A percentile compares a stretch with the other conserved stretches of the same genome.
phyloP scores from a whole-genome alignment of 2,113 vertebrate species.

The Gymnarchus niloticus region DNA sequence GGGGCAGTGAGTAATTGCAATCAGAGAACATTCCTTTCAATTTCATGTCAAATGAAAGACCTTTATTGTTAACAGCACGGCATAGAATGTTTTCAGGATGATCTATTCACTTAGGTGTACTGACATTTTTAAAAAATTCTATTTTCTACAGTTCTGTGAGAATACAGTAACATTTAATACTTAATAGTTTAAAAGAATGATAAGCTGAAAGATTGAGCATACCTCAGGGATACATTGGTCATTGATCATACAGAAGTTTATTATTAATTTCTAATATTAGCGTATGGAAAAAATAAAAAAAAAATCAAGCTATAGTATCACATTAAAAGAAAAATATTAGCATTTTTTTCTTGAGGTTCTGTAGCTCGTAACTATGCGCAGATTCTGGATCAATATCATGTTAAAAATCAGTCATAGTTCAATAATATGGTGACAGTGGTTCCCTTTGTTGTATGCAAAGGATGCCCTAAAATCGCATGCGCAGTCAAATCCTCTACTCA shows the following conservation, averaged over 20 bases:
- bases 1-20: neutral
- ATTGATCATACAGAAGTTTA: neutral
- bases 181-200: neutral
- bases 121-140: neutral
- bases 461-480: too few relatives aligned
- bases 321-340: neutral
- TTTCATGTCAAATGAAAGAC: neutral
- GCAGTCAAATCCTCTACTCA: too few relatives aligned
- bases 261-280: neutral
- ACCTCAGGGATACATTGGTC: too few relatives aligned
- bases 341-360: neutral
- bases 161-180: too few relatives aligned
- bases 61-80: neutral
- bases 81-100: neutral
- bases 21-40: neutral
- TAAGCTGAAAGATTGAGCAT: neutral
- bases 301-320: neutral
- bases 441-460: too few relatives aligned
- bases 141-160: neutral
- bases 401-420: too few relatives aligned
- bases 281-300: neutral
- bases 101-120: neutral
- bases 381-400: too few relatives aligned
- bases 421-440: too few relatives aligned
- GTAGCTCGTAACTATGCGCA: too few relatives aligned